Evolutionary conservation across 2,113 vertebrate genomes (phyloP).

Genomic region (Solea senegalensis): DNA sequence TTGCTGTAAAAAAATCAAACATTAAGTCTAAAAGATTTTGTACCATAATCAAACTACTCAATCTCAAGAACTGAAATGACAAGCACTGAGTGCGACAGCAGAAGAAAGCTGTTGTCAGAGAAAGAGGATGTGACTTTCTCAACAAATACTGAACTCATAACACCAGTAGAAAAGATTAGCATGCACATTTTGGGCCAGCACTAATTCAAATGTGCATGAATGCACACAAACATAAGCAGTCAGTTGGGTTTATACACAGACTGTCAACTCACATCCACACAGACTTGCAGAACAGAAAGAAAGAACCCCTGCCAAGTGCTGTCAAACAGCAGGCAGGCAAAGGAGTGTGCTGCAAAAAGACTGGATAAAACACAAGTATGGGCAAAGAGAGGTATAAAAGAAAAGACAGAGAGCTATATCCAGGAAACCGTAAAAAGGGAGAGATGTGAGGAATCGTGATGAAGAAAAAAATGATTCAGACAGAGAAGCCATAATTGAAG

Average conservation of each 20-base stretch:
- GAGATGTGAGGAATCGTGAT: constrained; percentile 22
- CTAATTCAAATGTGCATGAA: constrained; percentile 35
- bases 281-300: constrained; percentile 28
- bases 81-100: no score
- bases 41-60: no score
- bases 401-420: constrained; percentile 39
- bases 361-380: constrained; percentile 32
- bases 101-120: neutral
- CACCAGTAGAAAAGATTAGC: neutral
- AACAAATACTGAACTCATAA: neutral
- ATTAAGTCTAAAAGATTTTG: no score
- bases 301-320: constrained; percentile 40
- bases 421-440: constrained; percentile 18
- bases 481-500: neutral
- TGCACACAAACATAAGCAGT: constrained; percentile 28
- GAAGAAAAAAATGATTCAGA: constrained; percentile 7
- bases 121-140: neutral
- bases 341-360: constrained; percentile 15
- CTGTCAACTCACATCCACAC: constrained; percentile 20
- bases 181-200: neutral
- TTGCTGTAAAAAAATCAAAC: no score
- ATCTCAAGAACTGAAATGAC: no score
- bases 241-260: constrained; percentile 21
- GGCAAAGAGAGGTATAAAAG: constrained; percentile 8
- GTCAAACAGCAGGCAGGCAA: constrained; percentile 34